Evolutionary conservation across 2,113 vertebrate species (phyloP), one percentile per base, ranked within the genome.

Genomic region (Catharus bicknelli): DNA sequence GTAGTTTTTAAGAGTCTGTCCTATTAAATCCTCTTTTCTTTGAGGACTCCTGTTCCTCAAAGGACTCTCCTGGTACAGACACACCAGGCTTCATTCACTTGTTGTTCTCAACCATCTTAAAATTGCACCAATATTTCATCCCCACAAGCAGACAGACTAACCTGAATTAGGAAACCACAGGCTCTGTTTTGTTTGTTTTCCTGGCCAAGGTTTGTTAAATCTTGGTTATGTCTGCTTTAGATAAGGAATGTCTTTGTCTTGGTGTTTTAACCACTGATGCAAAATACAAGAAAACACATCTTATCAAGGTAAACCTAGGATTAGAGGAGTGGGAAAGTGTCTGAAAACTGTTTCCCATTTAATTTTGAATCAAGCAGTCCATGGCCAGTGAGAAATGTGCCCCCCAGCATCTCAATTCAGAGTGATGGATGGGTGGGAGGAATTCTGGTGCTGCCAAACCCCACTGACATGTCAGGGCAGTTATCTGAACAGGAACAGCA

Each of bases 381-480:
- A 86, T 82, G 68, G 70, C 67, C 54, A 72, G 91, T 70, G 82
- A 53, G 81, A 38, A 48, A 78, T 78, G 85, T 94, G 94, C 90
- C 85, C 93, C 87, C 81, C 75, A 95, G 79, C 85, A 38, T 75
- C 82, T 86, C 75, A 11, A 8, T 13, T 67, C 57, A 8, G 19
- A 8, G 30, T 83, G 83, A 88, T 70, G 25, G 82, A 86, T 90
- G 26, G 59, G 59, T 45, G 64, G 40, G 62, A 88, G 69, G 80
- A 78, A 72, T 53, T 22, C 3, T 77, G 69, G 47, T 51, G 43
- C 7, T 7, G 38, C 69, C 5, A 48, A 9, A 2, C 11, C 62
- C 61, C 23, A 1, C 81, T 62, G 27, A n/a, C 27, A 0, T 38
- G 30, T 30, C 72, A 36, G 21, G 57, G 53, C 16, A 66, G 21